A percentile compares a stretch with the other conserved stretches of the same genome.
Evolutionary conservation across 2,888 invertebrate genomes (phyloP).

Genomic region (Drosophila conformis): DNA sequence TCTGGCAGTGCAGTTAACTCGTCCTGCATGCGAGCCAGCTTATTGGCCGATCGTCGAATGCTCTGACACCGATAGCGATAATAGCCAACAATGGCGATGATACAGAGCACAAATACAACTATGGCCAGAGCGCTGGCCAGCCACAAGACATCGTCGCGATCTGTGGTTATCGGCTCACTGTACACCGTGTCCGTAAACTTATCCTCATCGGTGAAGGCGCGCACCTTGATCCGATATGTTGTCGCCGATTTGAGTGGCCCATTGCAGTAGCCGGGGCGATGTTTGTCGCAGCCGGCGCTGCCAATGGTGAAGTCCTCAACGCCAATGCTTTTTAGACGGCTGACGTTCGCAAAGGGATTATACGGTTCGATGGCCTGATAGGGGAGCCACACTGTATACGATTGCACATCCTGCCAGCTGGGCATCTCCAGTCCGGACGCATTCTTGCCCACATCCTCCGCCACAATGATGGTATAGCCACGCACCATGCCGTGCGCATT

Average conservation of each 20-base stretch:
- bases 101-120: conserved; percentile 52
- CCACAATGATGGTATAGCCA: conserved; percentile 94
- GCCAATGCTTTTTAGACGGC: conserved; percentile 86
- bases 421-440: conserved; percentile 93
- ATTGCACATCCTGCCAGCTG: conserved; percentile 96
- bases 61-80: conserved; percentile 87
- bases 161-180: conserved; percentile 94
- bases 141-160: conserved; percentile 85
- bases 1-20: conserved; percentile 90
- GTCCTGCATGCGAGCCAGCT: conserved; percentile 88
- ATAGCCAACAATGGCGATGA: conserved; percentile 84
- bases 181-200: conserved; percentile 97
- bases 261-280: conserved; percentile 94
- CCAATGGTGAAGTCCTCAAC: conserved; percentile 95
- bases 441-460: conserved; percentile 93
- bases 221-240: conserved; percentile 95
- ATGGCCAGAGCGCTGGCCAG: conserved; percentile 27
- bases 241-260: conserved; percentile 96
- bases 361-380: conserved; percentile 96
- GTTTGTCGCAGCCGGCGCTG: conserved; percentile 91
- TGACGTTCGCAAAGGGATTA: conserved; percentile 91
- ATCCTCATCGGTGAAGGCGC: conserved; percentile 97
- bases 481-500: conserved; percentile 92
- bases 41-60: conserved; percentile 87
- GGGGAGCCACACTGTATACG: conserved; percentile 95